phyloP scores from a whole-genome alignment of 2,888 invertebrate species.

The Parochlus steinenii region DNA sequence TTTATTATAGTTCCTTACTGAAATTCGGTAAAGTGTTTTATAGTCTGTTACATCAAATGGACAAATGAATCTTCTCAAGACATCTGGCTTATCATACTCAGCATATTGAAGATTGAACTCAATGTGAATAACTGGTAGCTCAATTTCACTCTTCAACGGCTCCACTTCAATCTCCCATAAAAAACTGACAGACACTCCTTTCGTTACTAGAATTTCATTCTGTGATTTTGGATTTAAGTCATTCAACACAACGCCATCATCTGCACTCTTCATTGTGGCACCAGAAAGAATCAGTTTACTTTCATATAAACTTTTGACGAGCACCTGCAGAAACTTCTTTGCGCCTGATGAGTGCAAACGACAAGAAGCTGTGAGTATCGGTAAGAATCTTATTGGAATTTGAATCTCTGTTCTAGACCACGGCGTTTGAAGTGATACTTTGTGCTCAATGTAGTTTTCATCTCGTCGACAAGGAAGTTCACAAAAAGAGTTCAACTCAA shows the following conservation, averaged over 20 bases:
- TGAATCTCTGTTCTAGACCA: conserved; percentile 59
- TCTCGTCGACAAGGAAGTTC: conserved; percentile 55
- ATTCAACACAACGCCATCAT: conserved; percentile 39
- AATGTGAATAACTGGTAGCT: conserved; percentile 40
- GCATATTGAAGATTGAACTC: conserved; percentile 46
- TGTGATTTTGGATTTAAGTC: conserved; percentile 47
- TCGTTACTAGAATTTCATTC: conserved; percentile 46
- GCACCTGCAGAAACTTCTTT: conserved; percentile 73
- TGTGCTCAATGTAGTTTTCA: conserved; percentile 54
- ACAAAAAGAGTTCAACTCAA: conserved; percentile 50
- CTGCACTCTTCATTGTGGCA: conserved; percentile 36
- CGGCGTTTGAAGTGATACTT: conserved; percentile 62
- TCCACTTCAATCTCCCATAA: conserved; percentile 66
- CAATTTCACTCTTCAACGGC: conserved; percentile 39
- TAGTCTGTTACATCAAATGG: conserved; percentile 69
- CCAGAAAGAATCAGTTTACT: conserved; percentile 33
- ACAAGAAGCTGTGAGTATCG: conserved; percentile 66
- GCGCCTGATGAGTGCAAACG: conserved; percentile 67
- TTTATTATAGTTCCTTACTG: no score
- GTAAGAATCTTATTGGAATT: conserved; percentile 61
- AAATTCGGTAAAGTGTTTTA: conserved; percentile 69
- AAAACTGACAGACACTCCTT: conserved; percentile 59
- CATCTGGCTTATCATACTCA: conserved; percentile 20
- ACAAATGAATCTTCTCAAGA: conserved; percentile 39
- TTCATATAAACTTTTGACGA: conserved; percentile 42